Evolutionary conservation across 2,797 vertebrate genomes (phyloP).

Genomic region (Xyrichtys novacula): DNA sequence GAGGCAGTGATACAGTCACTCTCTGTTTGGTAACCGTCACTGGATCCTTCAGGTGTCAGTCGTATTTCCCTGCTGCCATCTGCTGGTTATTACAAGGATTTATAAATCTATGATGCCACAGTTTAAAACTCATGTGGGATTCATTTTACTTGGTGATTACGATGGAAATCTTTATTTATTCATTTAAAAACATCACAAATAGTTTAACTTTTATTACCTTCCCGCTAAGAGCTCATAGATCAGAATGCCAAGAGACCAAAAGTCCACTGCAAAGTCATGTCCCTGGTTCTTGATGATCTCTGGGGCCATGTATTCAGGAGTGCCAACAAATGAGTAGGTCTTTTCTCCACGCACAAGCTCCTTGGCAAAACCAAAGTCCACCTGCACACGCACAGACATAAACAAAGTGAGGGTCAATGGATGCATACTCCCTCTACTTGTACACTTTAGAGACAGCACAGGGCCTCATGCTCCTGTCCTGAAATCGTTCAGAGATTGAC

Average conservation of each 20-base stretch:
- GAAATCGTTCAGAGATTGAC: background rate
- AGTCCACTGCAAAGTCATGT: slow-evolving; percentile 88
- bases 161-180: too few species aligned
- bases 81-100: slow-evolving; percentile 48
- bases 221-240: slow-evolving; percentile 87
- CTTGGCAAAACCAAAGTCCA: slow-evolving; percentile 91
- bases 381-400: slow-evolving; percentile 73
- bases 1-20: background rate
- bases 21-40: background rate
- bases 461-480: background rate
- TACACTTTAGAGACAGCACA: background rate
- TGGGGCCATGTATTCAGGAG: slow-evolving; percentile 89
- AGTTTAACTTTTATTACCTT: slow-evolving; percentile 68
- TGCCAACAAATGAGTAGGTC: slow-evolving; percentile 89
- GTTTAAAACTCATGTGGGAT: background rate
- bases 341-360: slow-evolving; percentile 86
- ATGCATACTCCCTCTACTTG: background rate
- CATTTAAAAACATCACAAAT: background rate
- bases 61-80: slow-evolving; percentile 70
- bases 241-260: slow-evolving; percentile 89
- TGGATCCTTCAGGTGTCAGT: slow-evolving; percentile 4
- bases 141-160: background rate
- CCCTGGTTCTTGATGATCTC: slow-evolving; percentile 91
- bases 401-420: background rate
- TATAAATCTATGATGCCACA: background rate